Evolutionary conservation across 2,888 invertebrate species (phyloP).

Genomic region (Metalampra italica): DNA sequence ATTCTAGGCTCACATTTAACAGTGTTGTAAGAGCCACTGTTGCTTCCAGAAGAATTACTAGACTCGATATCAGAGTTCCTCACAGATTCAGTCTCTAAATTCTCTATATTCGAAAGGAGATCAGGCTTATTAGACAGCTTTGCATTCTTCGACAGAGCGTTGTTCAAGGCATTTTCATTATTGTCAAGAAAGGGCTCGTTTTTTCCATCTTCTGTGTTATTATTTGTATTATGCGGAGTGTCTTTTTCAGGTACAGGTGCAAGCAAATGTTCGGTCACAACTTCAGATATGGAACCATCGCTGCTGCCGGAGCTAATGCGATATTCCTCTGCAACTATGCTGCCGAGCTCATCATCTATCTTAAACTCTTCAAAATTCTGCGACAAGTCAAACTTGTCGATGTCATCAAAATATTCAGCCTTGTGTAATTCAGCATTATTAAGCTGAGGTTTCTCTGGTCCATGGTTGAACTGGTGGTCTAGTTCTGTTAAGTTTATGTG

Average conservation of each 20-base stretch:
- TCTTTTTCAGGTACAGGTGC: constrained; percentile 59
- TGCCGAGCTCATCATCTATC: constrained; percentile 83
- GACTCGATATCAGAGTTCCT: constrained; percentile 84
- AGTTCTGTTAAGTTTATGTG: constrained; percentile 68
- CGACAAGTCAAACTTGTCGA: constrained; percentile 82
- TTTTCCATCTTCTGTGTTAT: constrained; percentile 39
- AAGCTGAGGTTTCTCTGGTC: constrained; percentile 39
- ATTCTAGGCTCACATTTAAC: constrained; percentile 68
- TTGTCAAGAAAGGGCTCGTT: constrained; percentile 52
- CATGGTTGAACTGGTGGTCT: constrained; percentile 64
- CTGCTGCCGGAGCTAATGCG: constrained; percentile 74
- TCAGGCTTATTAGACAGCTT: constrained; percentile 75
- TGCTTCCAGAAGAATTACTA: constrained; percentile 76
- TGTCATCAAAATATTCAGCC: constrained; percentile 71
- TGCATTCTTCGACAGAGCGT: constrained; percentile 53
- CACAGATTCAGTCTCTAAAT: constrained; percentile 78
- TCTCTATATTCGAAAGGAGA: constrained; percentile 76
- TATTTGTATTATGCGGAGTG: constrained; percentile 36
- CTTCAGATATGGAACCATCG: constrained; percentile 66
- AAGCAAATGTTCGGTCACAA: constrained; percentile 57
- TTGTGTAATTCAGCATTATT: constrained; percentile 54
- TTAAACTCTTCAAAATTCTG: constrained; percentile 90
- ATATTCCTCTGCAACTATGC: constrained; percentile 71
- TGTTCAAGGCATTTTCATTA: constrained; percentile 44
- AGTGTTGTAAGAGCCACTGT: constrained; percentile 68